phyloP scores from a whole-genome alignment of 1,140 invertebrate species.

The Gryllus bimaculatus region DNA sequence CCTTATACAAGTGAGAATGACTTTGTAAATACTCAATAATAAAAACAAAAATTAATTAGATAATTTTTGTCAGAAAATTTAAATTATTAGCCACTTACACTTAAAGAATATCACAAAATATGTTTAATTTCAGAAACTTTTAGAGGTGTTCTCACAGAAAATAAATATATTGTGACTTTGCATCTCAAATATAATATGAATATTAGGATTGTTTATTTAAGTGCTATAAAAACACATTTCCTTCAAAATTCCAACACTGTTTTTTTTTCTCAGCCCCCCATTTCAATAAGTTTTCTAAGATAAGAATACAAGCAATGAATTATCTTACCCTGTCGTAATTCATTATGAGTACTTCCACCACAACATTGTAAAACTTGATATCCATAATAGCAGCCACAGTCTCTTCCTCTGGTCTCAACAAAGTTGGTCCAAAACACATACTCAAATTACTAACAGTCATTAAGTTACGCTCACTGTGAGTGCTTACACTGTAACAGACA shows the following conservation, averaged over 20 bases:
- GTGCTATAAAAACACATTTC: too few relatives aligned
- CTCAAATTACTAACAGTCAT: slow-evolving; percentile 96
- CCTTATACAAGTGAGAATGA: too few relatives aligned
- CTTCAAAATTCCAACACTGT: too few relatives aligned
- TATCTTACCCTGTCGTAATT: slow-evolving; percentile 69
- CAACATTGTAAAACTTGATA: slow-evolving; percentile 97
- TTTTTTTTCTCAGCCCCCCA: too few relatives aligned
- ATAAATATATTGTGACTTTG: too few relatives aligned
- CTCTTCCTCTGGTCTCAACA: slow-evolving; percentile 88
- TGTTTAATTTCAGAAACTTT: too few relatives aligned
- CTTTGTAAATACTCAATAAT: not conserved
- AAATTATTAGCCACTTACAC: not conserved
- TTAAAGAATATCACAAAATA: not conserved
- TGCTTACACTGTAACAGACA: slow-evolving; percentile 58
- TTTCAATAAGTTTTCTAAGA: too few relatives aligned
- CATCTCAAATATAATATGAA: too few relatives aligned
- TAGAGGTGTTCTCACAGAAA: too few relatives aligned
- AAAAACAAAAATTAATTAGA: not conserved
- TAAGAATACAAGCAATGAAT: not conserved
- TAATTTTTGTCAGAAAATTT: not conserved
- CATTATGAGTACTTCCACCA: slow-evolving; percentile 92
- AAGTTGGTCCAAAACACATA: slow-evolving; percentile 97
- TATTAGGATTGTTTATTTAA: too few relatives aligned
- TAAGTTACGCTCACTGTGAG: slow-evolving; percentile 79
- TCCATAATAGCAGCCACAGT: slow-evolving; percentile 96